Evolutionary conservation across 1,140 invertebrate species (phyloP).

Genomic region (Venustaconcha ellipsiformis): DNA sequence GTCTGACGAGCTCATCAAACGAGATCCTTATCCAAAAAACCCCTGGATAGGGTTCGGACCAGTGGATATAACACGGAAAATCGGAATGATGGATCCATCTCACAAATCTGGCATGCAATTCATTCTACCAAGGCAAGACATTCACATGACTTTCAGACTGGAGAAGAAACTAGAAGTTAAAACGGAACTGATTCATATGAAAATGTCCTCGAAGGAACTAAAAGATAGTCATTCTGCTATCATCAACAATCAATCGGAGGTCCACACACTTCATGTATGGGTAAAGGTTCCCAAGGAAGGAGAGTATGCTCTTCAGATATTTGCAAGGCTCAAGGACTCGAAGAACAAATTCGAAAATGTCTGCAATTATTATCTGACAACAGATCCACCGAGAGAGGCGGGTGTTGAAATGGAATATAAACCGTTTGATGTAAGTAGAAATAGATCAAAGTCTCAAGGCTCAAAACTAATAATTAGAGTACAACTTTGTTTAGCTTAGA

Average conservation of each 20-base stretch:
- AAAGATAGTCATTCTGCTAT: conserved; percentile 18
- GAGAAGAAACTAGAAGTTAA: conserved; percentile 5
- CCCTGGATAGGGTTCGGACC: conserved; percentile 27
- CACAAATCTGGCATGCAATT: conserved; percentile 27
- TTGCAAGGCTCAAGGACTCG: background rate
- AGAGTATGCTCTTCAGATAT: conserved; percentile 23
- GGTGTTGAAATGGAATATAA: conserved; percentile 16
- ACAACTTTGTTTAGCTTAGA: too few species aligned
- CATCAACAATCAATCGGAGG: conserved; percentile 22
- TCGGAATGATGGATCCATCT: conserved; percentile 12
- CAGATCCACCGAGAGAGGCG: conserved; percentile 19
- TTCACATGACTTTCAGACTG: conserved; percentile 23
- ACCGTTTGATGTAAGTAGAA: conserved; percentile 14
- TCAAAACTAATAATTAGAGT: too few species aligned
- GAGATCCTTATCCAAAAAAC: conserved; percentile 19
- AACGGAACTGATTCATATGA: conserved; percentile 9
- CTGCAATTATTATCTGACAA: conserved; percentile 28
- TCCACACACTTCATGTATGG: conserved; percentile 9
- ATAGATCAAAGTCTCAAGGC: too few species aligned
- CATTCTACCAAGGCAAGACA: conserved; percentile 14
- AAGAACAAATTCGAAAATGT: conserved; percentile 14
- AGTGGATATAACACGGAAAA: conserved; percentile 17
- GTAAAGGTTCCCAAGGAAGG: conserved; percentile 17
- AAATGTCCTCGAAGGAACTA: conserved; percentile 3
- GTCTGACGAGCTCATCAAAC: conserved; percentile 7